Evolutionary conservation across 2,797 vertebrate genomes (phyloP).

Genomic region (Melanogrammus aeglefinus): DNA sequence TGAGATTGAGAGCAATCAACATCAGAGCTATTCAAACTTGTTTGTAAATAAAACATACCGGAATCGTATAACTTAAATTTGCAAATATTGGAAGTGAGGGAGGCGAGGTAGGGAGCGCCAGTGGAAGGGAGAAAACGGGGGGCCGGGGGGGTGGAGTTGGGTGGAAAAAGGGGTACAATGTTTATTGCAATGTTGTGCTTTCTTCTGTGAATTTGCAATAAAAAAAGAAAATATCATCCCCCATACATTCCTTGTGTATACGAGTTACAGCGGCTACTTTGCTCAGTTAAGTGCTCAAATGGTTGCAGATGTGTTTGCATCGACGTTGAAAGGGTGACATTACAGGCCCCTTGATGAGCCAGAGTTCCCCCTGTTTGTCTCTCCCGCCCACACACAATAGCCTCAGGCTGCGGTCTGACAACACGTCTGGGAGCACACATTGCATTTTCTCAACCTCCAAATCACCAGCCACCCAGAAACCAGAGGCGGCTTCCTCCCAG

Average conservation of each 20-base stretch:
- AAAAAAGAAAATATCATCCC: not conserved
- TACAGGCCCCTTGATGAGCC: not conserved
- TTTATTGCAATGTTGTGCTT: no score
- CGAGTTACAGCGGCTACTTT: not conserved
- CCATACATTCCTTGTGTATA: not conserved
- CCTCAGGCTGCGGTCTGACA: slow-evolving; percentile 9
- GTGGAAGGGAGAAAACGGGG: no score
- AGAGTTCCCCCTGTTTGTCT: not conserved
- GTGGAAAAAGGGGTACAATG: no score
- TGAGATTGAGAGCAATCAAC: no score
- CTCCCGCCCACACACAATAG: not conserved
- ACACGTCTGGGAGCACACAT: not conserved
- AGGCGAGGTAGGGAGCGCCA: no score
- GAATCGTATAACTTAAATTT: no score
- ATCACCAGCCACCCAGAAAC: not conserved
- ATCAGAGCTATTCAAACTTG: no score
- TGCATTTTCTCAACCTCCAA: not conserved
- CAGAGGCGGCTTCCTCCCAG: not conserved
- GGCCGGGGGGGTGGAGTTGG: no score
- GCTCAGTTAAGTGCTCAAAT: not conserved
- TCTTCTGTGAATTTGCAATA: no score
- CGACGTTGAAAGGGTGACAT: not conserved
- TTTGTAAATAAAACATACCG: no score
- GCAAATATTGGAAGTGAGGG: not conserved
- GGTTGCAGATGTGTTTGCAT: not conserved